Evolutionary conservation across 2,888 invertebrate species (phyloP).

Genomic region (Morpho achilles): DNA sequence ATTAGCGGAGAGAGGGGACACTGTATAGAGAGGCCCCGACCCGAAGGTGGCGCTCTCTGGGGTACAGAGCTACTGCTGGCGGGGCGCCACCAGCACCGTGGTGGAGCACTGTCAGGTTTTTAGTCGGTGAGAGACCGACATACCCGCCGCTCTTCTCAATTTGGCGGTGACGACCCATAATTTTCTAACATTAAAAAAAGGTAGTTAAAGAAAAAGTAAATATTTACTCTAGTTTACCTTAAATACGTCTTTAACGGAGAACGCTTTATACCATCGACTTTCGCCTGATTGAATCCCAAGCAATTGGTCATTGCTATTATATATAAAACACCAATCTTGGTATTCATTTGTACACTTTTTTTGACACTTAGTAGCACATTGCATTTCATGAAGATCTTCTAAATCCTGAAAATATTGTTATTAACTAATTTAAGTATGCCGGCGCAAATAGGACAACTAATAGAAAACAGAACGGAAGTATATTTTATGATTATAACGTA

Average conservation of each 20-base stretch:
- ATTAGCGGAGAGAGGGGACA: no score
- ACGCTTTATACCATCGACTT: slow-evolving; percentile 79
- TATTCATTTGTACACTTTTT: slow-evolving; percentile 38
- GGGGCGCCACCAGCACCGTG: no score
- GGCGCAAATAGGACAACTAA: no score
- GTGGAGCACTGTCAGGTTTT: no score
- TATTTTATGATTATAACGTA: no score
- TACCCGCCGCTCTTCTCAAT: no score
- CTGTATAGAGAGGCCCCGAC: no score
- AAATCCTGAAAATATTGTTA: slow-evolving; percentile 33
- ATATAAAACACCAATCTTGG: slow-evolving; percentile 54
- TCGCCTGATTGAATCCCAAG: slow-evolving; percentile 50
- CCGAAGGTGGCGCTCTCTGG: no score
- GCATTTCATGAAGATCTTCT: slow-evolving; percentile 57
- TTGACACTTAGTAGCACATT: slow-evolving; percentile 43
- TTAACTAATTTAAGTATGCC: neutral
- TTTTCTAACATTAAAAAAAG: neutral
- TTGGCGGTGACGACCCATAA: no score
- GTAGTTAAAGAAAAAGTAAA: neutral
- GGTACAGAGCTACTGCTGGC: no score
- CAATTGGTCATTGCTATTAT: slow-evolving; percentile 33
- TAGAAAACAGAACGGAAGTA: no score
- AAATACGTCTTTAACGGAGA: slow-evolving; percentile 76
- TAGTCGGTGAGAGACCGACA: no score
- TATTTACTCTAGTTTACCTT: slow-evolving; percentile 40